A percentile compares a stretch with the other conserved stretches of the same genome.
Evolutionary conservation across 30 jellyfish, hydroid and myxozoan genomes (phyloP).

Genomic region (Hydra vulgaris): DNA sequence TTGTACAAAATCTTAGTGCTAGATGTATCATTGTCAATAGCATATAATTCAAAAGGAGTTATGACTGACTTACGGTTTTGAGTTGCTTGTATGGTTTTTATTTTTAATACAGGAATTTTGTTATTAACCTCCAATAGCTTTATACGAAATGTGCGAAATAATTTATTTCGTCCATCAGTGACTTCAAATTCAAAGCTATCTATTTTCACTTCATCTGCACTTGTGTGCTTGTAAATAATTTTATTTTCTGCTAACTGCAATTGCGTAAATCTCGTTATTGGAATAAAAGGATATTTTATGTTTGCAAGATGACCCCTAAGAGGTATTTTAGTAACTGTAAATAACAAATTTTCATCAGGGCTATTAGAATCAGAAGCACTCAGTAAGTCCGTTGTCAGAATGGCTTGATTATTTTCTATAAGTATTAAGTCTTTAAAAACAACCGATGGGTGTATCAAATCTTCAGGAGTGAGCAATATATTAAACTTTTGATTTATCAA

Average conservation of each 20-base stretch:
- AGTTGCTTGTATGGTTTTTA: constrained; percentile 45
- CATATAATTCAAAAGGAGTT: constrained; percentile 83
- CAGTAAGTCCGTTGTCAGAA: constrained; percentile 78
- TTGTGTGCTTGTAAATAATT: constrained; percentile 74
- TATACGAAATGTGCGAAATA: constrained; percentile 81
- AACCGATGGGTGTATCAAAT: constrained; percentile 77
- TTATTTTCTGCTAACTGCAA: constrained; percentile 80
- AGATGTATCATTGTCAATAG: constrained; percentile 77
- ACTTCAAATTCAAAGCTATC: constrained; percentile 93
- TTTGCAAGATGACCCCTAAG: constrained; percentile 68
- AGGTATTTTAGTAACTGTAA: constrained; percentile 71
- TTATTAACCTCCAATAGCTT: constrained; percentile 58
- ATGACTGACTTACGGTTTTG: constrained; percentile 52
- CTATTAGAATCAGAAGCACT: constrained; percentile 94
- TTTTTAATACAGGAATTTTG: constrained; percentile 52
- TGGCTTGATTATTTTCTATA: constrained; percentile 59
- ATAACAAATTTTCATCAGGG: constrained; percentile 60
- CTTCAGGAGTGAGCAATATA: constrained; percentile 70
- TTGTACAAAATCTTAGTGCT: constrained; percentile 34
- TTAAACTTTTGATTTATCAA: constrained; percentile 79
- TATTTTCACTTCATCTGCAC: constrained; percentile 65
- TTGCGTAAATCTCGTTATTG: constrained; percentile 80
- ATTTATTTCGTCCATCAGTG: constrained; percentile 78
- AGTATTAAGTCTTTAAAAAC: constrained; percentile 68
- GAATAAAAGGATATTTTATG: constrained; percentile 74